Conservation (phyloP, 2,113 vertebrate species). For the Urocolius indicus region DNA sequence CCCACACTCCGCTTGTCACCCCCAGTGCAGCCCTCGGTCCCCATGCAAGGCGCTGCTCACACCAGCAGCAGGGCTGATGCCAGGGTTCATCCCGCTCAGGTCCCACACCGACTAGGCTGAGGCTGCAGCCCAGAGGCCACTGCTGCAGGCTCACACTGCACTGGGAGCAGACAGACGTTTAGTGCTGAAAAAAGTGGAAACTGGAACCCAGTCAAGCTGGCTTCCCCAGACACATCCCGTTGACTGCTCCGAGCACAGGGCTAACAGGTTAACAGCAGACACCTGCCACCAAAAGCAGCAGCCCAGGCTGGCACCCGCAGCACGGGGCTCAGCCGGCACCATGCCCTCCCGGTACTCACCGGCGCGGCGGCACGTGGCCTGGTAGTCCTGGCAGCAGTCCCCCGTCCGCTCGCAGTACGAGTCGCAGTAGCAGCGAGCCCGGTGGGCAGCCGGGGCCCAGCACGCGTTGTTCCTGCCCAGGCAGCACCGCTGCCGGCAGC, state of each 20-base stretch:
- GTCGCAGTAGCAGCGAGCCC: slow-evolving; percentile 86
- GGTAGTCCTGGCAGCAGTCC: slow-evolving; percentile 89
- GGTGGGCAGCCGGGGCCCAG: slow-evolving; percentile 60
- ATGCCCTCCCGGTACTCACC: slow-evolving; percentile 71
- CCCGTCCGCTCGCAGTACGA: slow-evolving; percentile 84
- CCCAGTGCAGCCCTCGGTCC: rapidly evolving
- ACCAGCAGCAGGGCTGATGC: not conserved
- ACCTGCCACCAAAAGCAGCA: not conserved
- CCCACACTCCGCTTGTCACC: not conserved
- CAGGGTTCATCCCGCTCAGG: rapidly evolving
- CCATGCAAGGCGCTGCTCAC: not conserved
- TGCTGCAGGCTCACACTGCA: not conserved
- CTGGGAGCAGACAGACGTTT: not conserved
- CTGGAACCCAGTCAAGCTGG: not conserved
- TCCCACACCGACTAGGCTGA: rapidly evolving
- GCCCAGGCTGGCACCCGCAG: not conserved
- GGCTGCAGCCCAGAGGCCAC: not conserved
- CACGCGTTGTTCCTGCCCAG: slow-evolving; percentile 85
- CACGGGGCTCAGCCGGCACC: rapidly evolving
- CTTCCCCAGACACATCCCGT: not conserved
- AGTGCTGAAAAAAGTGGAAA: not conserved
- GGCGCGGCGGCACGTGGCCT: slow-evolving; percentile 75
- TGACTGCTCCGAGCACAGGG: rapidly evolving
- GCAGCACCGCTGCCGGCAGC: slow-evolving; percentile 83
- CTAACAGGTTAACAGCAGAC: not conserved